A percentile compares a stretch with the other conserved stretches of the same genome.
These are phyloP conservation scores for Phycodurus eques DNA, from an alignment of 2,113 vertebrate genomes.

Conservation along the genomic window DNA sequence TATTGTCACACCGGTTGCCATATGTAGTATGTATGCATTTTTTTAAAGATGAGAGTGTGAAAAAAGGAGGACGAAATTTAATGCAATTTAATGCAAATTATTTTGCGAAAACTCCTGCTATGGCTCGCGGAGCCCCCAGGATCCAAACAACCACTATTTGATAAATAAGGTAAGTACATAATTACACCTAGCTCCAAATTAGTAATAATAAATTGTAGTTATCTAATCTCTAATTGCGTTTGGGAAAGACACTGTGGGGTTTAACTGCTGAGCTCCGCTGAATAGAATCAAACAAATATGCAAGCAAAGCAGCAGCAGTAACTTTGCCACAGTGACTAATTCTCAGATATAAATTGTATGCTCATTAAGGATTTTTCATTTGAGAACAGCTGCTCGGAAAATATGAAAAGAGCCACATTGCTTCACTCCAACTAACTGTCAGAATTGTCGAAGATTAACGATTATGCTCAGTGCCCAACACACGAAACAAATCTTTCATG, in stretches of 20 bases:
- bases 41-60: too few relatives aligned
- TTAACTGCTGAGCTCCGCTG: not conserved
- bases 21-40: too few relatives aligned
- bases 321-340: not conserved
- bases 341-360: not conserved
- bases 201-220: too few relatives aligned
- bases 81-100: too few relatives aligned
- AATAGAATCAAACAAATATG: not conserved
- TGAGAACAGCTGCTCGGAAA: not conserved
- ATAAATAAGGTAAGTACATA: not conserved
- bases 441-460: not conserved
- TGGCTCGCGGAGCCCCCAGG: too few relatives aligned
- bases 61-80: too few relatives aligned
- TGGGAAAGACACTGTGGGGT: not conserved
- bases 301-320: not conserved
- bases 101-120: too few relatives aligned
- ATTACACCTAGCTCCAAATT: not conserved
- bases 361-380: not conserved
- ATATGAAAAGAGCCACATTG: not conserved
- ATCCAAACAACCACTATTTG: too few relatives aligned
- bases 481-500: constrained; percentile 3
- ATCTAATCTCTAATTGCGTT: not conserved
- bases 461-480: not conserved
- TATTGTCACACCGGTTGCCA: too few relatives aligned
- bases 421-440: not conserved